A percentile compares a stretch with the other conserved stretches of the same genome.
phyloP scores from a whole-genome alignment of 2,113 vertebrate species.

The crab-eating macaque (Macaca fascicularis) region DNA sequence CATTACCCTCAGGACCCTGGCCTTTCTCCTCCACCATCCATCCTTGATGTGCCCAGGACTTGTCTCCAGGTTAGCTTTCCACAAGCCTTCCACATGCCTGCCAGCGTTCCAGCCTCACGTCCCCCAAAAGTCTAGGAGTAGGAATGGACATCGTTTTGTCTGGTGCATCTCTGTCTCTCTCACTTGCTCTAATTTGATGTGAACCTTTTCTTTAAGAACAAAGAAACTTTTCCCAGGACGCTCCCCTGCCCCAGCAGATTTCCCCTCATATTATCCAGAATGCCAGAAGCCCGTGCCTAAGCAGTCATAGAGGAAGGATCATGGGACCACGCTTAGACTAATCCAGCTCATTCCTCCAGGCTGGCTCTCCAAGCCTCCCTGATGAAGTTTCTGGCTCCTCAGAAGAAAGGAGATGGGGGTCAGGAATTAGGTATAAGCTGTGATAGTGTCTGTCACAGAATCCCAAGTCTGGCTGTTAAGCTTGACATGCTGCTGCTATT shows the following conservation, averaged over 20 bases:
- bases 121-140: background rate
- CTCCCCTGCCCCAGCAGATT: background rate
- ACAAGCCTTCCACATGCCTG: background rate
- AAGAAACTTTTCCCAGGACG: background rate
- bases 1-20: background rate
- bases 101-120: background rate
- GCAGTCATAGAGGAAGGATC: background rate
- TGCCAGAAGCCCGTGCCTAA: background rate
- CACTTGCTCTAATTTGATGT: background rate
- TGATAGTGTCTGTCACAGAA: background rate
- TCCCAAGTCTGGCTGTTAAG: background rate
- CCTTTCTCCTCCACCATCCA: background rate
- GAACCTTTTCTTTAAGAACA: background rate
- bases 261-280: background rate
- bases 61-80: background rate
- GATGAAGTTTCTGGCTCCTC: background rate
- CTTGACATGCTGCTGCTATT: background rate
- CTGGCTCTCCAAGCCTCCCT: background rate
- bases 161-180: background rate
- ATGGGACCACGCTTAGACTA: background rate
- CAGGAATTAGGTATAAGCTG: background rate
- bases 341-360: background rate
- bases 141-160: background rate
- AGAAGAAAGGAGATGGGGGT: background rate
- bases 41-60: background rate